Evolutionary conservation across 2,113 vertebrate species (phyloP).

Genomic region (Myotis davidii): DNA sequence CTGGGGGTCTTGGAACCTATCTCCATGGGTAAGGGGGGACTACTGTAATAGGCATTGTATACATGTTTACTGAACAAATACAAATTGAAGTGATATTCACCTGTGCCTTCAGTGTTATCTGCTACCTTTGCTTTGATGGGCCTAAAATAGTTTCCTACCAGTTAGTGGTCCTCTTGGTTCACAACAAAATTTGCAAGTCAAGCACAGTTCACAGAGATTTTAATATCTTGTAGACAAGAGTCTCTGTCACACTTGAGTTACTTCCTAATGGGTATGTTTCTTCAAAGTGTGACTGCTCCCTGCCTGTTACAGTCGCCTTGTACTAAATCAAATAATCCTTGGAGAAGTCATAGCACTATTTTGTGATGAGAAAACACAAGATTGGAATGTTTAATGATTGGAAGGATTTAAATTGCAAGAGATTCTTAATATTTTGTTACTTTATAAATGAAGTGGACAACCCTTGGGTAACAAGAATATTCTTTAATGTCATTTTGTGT

Average conservation of each 20-base stretch:
- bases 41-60: neutral
- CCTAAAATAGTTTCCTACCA: constrained; percentile 3
- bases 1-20: neutral
- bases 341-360: constrained; percentile 3
- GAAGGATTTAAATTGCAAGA: constrained; percentile 39
- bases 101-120: neutral
- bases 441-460: neutral
- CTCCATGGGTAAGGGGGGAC: neutral
- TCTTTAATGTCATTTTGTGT: neutral
- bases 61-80: neutral
- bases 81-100: neutral
- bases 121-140: constrained; percentile 11
- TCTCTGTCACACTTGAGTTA: constrained; percentile 52
- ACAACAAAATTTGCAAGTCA: constrained; percentile 32
- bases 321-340: constrained; percentile 36
- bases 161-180: neutral
- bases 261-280: constrained; percentile 46
- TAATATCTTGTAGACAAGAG: neutral
- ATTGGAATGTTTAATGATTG: constrained; percentile 16
- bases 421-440: constrained; percentile 35
- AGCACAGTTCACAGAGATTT: neutral
- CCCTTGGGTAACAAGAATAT: neutral
- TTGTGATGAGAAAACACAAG: constrained; percentile 41
- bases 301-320: neutral
- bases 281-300: neutral